phyloP scores from a whole-genome alignment of 2,113 vertebrate species.

The Martes martes region DNA sequence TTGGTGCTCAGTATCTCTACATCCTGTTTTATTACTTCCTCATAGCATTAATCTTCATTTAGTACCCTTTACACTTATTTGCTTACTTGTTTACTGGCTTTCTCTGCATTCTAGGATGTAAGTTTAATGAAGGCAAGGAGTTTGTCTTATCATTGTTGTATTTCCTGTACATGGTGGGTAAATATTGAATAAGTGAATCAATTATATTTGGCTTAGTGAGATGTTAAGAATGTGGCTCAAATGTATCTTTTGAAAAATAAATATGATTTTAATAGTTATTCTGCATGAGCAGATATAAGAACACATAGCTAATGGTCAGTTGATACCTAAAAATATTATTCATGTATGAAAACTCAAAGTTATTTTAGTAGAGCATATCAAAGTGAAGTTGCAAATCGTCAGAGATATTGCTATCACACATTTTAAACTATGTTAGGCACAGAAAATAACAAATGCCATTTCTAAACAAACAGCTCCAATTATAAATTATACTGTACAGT shows the following conservation, averaged over 20 bases:
- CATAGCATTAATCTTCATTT: background rate
- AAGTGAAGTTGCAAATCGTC: background rate
- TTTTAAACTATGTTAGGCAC: background rate
- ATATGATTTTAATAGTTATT: slow-evolving; percentile 31
- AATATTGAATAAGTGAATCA: slow-evolving; percentile 27
- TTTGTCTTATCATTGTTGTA: background rate
- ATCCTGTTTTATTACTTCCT: background rate
- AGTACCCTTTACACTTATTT: background rate
- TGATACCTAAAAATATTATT: background rate
- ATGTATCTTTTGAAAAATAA: slow-evolving; percentile 41
- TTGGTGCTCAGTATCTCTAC: background rate
- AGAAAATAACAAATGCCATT: slow-evolving; percentile 21
- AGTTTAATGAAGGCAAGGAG: background rate
- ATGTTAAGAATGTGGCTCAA: background rate
- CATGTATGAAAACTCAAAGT: background rate
- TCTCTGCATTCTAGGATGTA: background rate
- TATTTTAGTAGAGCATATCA: slow-evolving; percentile 13
- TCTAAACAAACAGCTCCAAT: background rate
- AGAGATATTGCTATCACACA: background rate
- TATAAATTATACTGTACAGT: background rate
- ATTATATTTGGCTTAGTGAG: background rate
- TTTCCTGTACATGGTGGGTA: background rate
- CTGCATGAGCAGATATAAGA: slow-evolving; percentile 1
- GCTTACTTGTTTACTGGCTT: background rate
- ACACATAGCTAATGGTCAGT: background rate